Evolutionary conservation across 2,113 vertebrate genomes (phyloP).

Genomic region (Podarcis muralis): DNA sequence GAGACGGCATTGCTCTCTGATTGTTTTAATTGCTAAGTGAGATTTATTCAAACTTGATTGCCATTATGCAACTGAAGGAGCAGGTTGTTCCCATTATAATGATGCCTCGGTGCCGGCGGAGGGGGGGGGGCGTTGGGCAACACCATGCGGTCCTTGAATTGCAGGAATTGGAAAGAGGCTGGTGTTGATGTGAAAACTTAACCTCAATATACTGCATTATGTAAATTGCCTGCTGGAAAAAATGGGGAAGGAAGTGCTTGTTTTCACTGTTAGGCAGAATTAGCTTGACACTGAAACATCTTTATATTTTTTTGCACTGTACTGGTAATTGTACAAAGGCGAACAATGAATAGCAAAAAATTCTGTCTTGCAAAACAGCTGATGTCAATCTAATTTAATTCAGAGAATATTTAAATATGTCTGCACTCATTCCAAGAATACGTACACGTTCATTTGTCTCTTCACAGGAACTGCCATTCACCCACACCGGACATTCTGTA

Average conservation of each 20-base stretch:
- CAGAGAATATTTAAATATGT: neutral
- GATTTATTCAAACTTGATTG: neutral
- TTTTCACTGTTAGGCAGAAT: neutral
- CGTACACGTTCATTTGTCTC: neutral
- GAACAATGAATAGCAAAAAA: slow-evolving; percentile 5
- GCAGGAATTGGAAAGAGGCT: neutral
- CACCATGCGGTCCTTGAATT: neutral
- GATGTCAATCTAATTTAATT: neutral
- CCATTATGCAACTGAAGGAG: slow-evolving; percentile 11
- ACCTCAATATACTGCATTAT: slow-evolving; percentile 46
- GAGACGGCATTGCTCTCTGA: neutral
- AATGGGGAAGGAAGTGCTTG: neutral
- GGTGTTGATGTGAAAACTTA: slow-evolving; percentile 38
- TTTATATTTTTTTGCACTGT: neutral
- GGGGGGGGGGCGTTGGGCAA: neutral
- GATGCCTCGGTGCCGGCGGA: too few relatives aligned
- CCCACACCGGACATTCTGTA: neutral
- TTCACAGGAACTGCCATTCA: neutral
- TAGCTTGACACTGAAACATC: slow-evolving; percentile 12
- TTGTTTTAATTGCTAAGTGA: slow-evolving; percentile 1
- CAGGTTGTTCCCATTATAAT: neutral
- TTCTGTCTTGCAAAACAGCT: neutral
- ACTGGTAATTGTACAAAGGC: neutral
- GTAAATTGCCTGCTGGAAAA: slow-evolving; percentile 40
- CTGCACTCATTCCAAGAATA: neutral